Percentiles rank a stretch among this genome's conserved stretches.
These are phyloP conservation scores for Ranitomeya variabilis DNA, from an alignment of 2,113 vertebrate genomes.

Conservation along the genomic window DNA sequence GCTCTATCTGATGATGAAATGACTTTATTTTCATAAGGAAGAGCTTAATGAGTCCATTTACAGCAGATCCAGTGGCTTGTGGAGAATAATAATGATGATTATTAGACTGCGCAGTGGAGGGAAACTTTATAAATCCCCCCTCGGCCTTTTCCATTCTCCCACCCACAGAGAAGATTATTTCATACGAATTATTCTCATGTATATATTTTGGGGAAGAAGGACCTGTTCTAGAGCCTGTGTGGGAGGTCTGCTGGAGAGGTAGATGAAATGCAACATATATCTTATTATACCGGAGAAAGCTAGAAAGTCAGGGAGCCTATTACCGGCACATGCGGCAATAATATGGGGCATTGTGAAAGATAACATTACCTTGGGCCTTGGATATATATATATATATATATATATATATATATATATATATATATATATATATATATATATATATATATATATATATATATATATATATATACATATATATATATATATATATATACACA, in stretches of 20 bases:
- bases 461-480: too few relatives aligned
- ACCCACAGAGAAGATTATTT: constrained; percentile 50
- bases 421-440: too few relatives aligned
- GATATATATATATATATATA: too few relatives aligned
- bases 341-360: too few relatives aligned
- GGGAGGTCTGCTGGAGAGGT: constrained; percentile 44
- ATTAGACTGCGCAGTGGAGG: constrained; percentile 15
- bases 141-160: constrained; percentile 41
- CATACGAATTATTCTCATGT: constrained; percentile 38
- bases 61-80: constrained; percentile 11
- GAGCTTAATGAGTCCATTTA: constrained; percentile 6
- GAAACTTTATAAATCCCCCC: constrained; percentile 36
- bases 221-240: constrained; percentile 21
- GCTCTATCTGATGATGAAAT: background rate
- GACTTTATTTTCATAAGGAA: background rate
- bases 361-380: too few relatives aligned
- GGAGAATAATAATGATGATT: constrained; percentile 34
- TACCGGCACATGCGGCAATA: background rate
- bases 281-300: background rate
- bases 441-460: too few relatives aligned
- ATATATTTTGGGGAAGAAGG: background rate
- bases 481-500: too few relatives aligned
- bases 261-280: background rate
- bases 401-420: too few relatives aligned
- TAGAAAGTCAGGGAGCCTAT: background rate